These are phyloP conservation scores for Callospermophilus lateralis DNA, from an alignment of 2,113 vertebrate genomes.

Conservation along the genomic window DNA sequence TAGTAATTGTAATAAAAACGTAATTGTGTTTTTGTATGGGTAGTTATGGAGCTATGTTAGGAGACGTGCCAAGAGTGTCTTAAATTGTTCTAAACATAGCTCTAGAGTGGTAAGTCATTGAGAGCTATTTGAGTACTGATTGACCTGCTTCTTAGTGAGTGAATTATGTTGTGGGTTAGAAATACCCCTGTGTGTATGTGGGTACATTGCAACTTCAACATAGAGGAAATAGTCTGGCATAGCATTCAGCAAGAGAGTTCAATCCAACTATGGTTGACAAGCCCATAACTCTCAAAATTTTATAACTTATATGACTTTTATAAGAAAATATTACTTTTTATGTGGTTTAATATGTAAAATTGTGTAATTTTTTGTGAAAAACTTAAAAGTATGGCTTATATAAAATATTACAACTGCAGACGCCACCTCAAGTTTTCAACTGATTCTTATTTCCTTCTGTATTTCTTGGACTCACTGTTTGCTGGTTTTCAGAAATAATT, in stretches of 20 bases:
- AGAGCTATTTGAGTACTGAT: not conserved
- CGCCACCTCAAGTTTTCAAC: not conserved
- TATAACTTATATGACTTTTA: not conserved
- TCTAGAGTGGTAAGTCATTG: not conserved
- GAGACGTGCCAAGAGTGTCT: not conserved
- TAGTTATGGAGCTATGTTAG: not conserved
- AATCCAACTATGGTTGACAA: not conserved
- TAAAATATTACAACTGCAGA: not conserved
- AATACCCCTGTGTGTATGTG: not conserved
- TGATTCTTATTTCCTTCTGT: not conserved
- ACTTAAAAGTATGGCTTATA: not conserved
- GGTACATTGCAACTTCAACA: not conserved
- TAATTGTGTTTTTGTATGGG: not conserved
- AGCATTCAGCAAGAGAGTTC: not conserved
- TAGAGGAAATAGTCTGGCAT: not conserved
- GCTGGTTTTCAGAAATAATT: not conserved
- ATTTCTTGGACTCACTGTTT: not conserved
- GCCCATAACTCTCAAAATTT: not conserved
- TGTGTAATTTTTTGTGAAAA: not conserved
- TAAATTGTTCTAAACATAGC: constrained; percentile 36
- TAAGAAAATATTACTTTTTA: not conserved
- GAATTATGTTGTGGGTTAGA: not conserved
- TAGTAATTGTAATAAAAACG: constrained; percentile 14
- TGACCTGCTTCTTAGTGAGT: not conserved
- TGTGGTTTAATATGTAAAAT: not conserved